Evolutionary conservation across 1,140 invertebrate species (phyloP).

Genomic region (Rhagoletis pomonella): DNA sequence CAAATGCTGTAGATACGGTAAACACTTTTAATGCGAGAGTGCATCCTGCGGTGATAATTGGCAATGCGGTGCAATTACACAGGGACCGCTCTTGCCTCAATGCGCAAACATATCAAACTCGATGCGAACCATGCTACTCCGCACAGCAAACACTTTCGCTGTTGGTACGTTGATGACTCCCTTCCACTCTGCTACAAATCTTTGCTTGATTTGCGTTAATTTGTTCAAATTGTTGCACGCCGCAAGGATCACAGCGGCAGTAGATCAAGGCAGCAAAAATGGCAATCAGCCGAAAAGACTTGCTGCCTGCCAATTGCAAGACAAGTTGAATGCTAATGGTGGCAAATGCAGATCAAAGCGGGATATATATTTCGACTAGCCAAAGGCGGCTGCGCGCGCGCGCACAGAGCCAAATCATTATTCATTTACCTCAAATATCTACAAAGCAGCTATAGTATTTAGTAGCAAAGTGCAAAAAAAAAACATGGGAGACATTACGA

Average conservation of each 20-base stretch:
- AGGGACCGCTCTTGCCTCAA: not conserved
- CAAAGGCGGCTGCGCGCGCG: not conserved
- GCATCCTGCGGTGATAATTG: conserved; percentile 45
- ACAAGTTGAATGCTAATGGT: not conserved
- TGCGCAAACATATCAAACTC: not conserved
- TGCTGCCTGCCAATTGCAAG: not conserved
- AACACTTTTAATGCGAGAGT: not conserved
- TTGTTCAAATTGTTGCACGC: conserved; percentile 38
- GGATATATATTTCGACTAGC: not conserved
- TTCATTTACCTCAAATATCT: conserved; percentile 14
- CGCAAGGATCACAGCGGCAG: conserved; percentile 30
- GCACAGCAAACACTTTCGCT: not conserved
- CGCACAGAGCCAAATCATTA: not conserved
- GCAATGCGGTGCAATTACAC: not conserved
- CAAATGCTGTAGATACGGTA: not conserved
- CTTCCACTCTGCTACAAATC: not conserved
- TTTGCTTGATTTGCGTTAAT: conserved; percentile 31
- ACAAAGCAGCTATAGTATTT: not conserved
- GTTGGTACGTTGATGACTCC: no score
- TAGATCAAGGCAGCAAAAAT: not conserved
- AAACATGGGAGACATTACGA: not conserved
- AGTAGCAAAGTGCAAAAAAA: not conserved
- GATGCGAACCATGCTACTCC: not conserved
- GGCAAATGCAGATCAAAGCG: not conserved
- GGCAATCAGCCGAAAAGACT: not conserved